phyloP scores from a whole-genome alignment of 30 jellyfish, hydroid and myxozoan species.

The Clytia hemisphaerica region DNA sequence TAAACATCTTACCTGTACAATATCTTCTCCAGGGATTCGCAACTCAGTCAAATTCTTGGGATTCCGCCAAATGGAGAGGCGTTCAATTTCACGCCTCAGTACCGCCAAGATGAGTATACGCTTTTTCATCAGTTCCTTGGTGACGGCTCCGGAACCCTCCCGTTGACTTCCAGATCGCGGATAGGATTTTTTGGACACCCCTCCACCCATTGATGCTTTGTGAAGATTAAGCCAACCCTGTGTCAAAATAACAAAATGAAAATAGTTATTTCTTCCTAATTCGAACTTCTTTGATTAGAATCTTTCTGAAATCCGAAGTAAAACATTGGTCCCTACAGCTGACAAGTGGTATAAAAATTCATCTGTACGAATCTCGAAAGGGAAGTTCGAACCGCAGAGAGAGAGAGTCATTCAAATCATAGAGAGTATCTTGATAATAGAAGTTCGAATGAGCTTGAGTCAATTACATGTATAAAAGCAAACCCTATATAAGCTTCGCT shows the following conservation, averaged over 20 bases:
- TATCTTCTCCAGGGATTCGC: constrained; percentile 76
- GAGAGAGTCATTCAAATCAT: too few species aligned
- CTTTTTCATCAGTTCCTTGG: constrained; percentile 76
- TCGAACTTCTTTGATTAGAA: background rate
- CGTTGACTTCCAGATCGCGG: constrained; percentile 31
- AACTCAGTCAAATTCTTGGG: constrained; percentile 61
- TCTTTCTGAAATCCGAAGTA: background rate
- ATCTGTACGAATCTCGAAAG: too few species aligned
- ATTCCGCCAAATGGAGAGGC: constrained; percentile 90
- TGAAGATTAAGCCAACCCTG: constrained; percentile 95
- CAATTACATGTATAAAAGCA: too few species aligned
- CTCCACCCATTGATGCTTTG: constrained; percentile 3
- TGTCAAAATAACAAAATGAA: background rate
- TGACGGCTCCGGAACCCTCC: constrained; percentile 64
- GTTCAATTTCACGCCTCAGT: constrained; percentile 79
- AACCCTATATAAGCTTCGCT: too few species aligned
- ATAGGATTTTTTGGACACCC: constrained; percentile 24
- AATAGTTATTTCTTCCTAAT: background rate
- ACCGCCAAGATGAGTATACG: constrained; percentile 72
- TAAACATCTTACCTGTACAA: too few species aligned
- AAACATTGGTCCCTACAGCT: background rate
- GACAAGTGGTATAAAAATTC: too few species aligned
- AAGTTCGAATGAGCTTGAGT: too few species aligned
- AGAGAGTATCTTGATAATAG: too few species aligned
- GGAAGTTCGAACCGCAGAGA: too few species aligned